phyloP scores from a whole-genome alignment of 37 sponge, comb jelly and placozoan species.

The Beroe ovata region DNA sequence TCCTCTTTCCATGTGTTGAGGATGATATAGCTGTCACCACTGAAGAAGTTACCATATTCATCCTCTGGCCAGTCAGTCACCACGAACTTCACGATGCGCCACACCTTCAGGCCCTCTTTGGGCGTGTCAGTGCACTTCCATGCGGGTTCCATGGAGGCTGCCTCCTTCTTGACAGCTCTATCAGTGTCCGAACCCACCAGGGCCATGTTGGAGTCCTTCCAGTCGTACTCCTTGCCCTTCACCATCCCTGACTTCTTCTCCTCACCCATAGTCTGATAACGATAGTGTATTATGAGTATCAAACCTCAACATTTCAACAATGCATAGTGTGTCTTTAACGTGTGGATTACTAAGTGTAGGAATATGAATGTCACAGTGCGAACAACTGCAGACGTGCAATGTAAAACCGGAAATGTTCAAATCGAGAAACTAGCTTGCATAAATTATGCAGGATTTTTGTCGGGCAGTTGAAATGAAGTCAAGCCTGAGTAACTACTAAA shows the following conservation, averaged over 20 bases:
- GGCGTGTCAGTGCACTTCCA: slow-evolving; percentile 85
- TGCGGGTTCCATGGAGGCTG: slow-evolving; percentile 90
- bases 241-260: slow-evolving; percentile 77
- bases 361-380: too few relatives aligned
- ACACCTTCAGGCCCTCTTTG: slow-evolving; percentile 85
- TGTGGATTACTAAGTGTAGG: too few relatives aligned
- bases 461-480: too few relatives aligned
- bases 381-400: too few relatives aligned
- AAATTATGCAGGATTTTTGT: too few relatives aligned
- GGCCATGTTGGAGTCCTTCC: slow-evolving; percentile 96
- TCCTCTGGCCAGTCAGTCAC: slow-evolving; percentile 83
- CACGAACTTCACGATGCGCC: slow-evolving; percentile 98
- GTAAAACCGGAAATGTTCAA: too few relatives aligned
- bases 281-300: too few relatives aligned
- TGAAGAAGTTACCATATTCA: slow-evolving; percentile 93
- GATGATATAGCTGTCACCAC: slow-evolving; percentile 97
- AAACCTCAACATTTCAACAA: too few relatives aligned
- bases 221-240: slow-evolving; percentile 97
- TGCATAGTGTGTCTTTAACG: too few relatives aligned
- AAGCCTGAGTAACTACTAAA: too few relatives aligned
- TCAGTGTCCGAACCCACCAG: slow-evolving; percentile 93
- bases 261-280: slow-evolving; percentile 5
- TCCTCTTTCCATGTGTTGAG: slow-evolving; percentile 91
- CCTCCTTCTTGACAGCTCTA: slow-evolving; percentile 84
- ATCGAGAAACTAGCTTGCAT: too few relatives aligned